A percentile compares a stretch with the other conserved stretches of the same genome.
phyloP scores from a whole-genome alignment of 2,888 invertebrate species.

The Apamea epomidion region DNA sequence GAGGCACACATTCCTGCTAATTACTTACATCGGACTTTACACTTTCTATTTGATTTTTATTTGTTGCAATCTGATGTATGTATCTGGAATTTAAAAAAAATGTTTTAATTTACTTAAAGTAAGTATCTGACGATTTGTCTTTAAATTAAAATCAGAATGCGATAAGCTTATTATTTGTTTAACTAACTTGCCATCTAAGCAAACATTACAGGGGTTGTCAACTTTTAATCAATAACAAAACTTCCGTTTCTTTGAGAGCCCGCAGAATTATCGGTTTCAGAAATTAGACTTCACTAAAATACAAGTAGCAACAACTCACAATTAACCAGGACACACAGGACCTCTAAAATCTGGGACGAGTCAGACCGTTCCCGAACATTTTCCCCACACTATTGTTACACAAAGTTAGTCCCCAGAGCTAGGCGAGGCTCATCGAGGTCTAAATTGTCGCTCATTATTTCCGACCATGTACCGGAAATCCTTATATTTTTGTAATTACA shows the following conservation, averaged over 20 bases:
- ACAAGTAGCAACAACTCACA: not conserved
- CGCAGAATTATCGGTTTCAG: not conserved
- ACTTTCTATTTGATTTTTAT: too few relatives aligned
- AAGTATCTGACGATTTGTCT: not conserved
- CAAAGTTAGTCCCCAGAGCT: constrained; percentile 40
- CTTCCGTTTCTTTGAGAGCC: not conserved
- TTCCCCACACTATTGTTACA: constrained; percentile 14
- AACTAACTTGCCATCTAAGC: too few relatives aligned
- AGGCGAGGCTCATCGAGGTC: constrained; percentile 39
- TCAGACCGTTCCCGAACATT: not conserved
- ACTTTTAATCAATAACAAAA: not conserved
- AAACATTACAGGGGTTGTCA: not conserved
- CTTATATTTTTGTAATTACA: constrained; percentile 45
- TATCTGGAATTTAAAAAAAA: too few relatives aligned
- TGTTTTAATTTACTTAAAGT: too few relatives aligned
- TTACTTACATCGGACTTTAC: too few relatives aligned
- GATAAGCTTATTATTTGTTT: not conserved
- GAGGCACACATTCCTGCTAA: too few relatives aligned
- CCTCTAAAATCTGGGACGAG: constrained; percentile 32
- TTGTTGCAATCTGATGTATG: too few relatives aligned
- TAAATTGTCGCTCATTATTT: constrained; percentile 61
- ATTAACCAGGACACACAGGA: constrained; percentile 5
- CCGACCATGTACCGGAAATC: constrained; percentile 32
- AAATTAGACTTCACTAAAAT: not conserved
- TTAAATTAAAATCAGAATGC: not conserved